Evolutionary conservation across 2,113 vertebrate species (phyloP).

Genomic region (Ifrita kowaldi): DNA sequence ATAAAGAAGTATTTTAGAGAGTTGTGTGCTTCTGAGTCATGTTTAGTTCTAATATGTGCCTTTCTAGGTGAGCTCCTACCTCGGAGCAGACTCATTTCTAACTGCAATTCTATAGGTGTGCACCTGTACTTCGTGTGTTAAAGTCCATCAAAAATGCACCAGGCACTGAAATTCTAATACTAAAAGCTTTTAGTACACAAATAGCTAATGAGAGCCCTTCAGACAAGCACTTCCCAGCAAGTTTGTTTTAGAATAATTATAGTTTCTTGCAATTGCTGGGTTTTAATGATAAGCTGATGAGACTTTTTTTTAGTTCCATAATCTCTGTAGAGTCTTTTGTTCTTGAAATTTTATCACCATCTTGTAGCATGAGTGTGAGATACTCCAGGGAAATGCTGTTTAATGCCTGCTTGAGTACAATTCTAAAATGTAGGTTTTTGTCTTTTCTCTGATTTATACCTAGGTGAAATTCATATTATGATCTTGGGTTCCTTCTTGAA

Average conservation of each 20-base stretch:
- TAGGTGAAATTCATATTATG: neutral
- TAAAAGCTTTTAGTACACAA: neutral
- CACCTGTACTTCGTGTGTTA: neutral
- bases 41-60: neutral
- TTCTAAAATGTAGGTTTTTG: neutral
- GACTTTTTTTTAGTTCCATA: neutral
- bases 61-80: neutral
- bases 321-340: neutral
- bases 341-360: neutral
- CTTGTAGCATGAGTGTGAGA: neutral
- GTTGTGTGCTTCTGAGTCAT: neutral
- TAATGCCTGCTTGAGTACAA: neutral
- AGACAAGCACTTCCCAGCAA: neutral
- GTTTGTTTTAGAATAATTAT: neutral
- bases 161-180: neutral
- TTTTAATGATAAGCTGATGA: neutral
- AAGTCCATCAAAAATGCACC: neutral
- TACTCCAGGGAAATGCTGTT: neutral
- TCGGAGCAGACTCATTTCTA: neutral
- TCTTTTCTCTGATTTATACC: neutral
- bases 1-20: neutral
- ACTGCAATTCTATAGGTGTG: neutral
- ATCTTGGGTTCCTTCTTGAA: neutral
- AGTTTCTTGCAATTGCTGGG: neutral
- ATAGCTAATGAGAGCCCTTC: neutral